Evolutionary conservation across 1,140 invertebrate genomes (phyloP).

Genomic region (Samia ricini): DNA sequence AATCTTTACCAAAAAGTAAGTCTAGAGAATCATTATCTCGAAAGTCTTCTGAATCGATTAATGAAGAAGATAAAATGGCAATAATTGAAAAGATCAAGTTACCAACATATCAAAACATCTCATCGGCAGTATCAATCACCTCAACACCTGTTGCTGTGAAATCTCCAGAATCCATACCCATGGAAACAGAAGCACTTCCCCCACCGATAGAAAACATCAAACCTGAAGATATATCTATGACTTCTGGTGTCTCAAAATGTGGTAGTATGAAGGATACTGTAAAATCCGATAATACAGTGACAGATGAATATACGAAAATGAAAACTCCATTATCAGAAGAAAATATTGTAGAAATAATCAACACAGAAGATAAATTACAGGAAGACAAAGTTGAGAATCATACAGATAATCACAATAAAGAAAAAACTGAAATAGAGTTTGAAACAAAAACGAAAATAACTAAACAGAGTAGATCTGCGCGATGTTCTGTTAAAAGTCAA

Average conservation of each 20-base stretch:
- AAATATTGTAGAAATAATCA: constrained; percentile 2
- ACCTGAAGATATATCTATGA: constrained; percentile 39
- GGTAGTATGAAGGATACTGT: constrained; percentile 21
- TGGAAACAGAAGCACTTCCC: constrained; percentile 52
- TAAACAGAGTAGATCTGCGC: constrained; percentile 1
- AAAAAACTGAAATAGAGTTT: not conserved
- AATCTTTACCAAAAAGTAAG: constrained; percentile 49
- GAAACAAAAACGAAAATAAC: not conserved
- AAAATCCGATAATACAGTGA: constrained; percentile 14
- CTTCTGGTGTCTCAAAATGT: constrained; percentile 44
- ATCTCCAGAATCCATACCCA: constrained; percentile 46
- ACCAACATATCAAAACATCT: constrained; percentile 41
- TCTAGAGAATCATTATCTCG: constrained; percentile 50
- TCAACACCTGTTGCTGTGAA: constrained; percentile 53
- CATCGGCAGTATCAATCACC: constrained; percentile 46
- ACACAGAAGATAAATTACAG: constrained; percentile 5
- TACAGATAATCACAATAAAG: not conserved
- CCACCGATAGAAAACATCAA: constrained; percentile 54
- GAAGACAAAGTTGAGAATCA: not conserved
- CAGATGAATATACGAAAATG: constrained; percentile 2
- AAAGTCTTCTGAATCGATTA: constrained; percentile 51
- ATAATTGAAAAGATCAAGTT: constrained; percentile 59
- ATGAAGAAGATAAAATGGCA: constrained; percentile 55
- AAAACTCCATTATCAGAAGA: not conserved
- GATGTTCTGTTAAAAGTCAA: constrained; percentile 4